Evolutionary conservation across 2,888 invertebrate genomes (phyloP), one percentile per base, ranked within the genome.

Genomic region (Melanotus villosus): DNA sequence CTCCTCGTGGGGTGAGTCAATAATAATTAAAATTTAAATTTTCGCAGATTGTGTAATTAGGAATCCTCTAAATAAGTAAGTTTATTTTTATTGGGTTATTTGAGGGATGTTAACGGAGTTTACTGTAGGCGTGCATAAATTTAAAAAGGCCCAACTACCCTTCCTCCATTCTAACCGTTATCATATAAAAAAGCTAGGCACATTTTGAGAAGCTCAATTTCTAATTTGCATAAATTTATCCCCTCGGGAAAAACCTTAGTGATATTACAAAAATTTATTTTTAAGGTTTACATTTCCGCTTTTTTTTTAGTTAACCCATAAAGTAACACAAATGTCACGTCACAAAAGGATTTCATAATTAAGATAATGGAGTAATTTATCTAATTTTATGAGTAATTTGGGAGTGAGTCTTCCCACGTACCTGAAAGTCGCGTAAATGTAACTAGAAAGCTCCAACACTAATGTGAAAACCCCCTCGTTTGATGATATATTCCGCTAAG

Each of bases 41-140:
- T n/a, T n/a, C n/a, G n/a, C n/a, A n/a, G n/a, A n/a, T n/a, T n/a
- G n/a, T n/a, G n/a, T n/a, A n/a, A n/a, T n/a, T n/a, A n/a, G n/a
- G n/a, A n/a, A n/a, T n/a, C n/a, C n/a, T n/a, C n/a, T n/a, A n/a
- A n/a, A n/a, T n/a, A n/a, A n/a, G n/a, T n/a, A n/a, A n/a, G n/a
- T 41, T 41, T 41, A 41, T 41, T 41, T 41, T 41, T 9, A 41
- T 41, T 41, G 7, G n/a, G 14, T 7, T 16, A 14, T 41, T 41
- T 41, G 14, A 41, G 41, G 18, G 3, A 12, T 41, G 41, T 41
- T 41, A 41, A 16, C 14, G 9, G 18, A 38, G 18, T 59, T 59
- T 59, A 59, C 30, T 9, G 45, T 45, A 32, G 59, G 45, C 59
- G 59, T 59, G 45, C 45, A 59, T 59, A 59, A 43, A 59, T 59